A percentile compares a stretch with the other conserved stretches of the same genome.
Conservation (phyloP, 2,797 vertebrate species). For the Ctenochaetus hawaiiensis region DNA sequence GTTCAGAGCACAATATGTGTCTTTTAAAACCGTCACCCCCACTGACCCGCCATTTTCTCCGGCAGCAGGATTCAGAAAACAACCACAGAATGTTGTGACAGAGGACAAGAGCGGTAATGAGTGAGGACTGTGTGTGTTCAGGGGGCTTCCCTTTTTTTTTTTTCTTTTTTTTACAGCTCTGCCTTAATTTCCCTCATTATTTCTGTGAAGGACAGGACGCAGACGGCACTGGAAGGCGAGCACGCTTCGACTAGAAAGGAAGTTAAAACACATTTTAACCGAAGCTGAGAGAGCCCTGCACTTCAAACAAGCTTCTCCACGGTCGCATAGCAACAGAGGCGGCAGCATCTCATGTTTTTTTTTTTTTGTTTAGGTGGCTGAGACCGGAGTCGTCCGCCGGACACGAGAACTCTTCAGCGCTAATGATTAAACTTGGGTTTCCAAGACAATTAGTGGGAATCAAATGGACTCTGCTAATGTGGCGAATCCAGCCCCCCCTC, state of each 20-base stretch:
- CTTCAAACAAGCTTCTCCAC: conserved; percentile 21
- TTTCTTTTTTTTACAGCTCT: neutral
- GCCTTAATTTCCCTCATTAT: conserved; percentile 55
- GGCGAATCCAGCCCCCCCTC: neutral
- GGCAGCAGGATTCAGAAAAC: conserved; percentile 42
- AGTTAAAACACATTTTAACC: conserved; percentile 46
- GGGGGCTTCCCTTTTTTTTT: no score
- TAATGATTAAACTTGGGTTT: conserved; percentile 35
- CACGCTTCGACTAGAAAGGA: conserved; percentile 20
- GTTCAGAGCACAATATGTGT: conserved; percentile 49
- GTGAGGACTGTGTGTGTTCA: conserved; percentile 32
- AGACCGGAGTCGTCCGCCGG: conserved; percentile 14
- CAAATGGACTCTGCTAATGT: conserved; percentile 1
- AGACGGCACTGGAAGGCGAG: conserved; percentile 30
- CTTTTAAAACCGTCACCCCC: conserved; percentile 50
- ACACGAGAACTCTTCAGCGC: conserved; percentile 38
- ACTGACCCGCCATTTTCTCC: conserved; percentile 53
- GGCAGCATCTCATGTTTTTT: no score
- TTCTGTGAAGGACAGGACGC: conserved; percentile 32
- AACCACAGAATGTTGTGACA: conserved; percentile 49
- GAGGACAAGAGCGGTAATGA: conserved; percentile 36
- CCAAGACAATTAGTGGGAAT: conserved; percentile 39
- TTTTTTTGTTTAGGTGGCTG: conserved; percentile 23
- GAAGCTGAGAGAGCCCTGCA: conserved; percentile 6
- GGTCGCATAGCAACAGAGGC: conserved; percentile 69